A percentile compares a stretch with the other conserved stretches of the same genome.
These are phyloP conservation scores for Tethea ocularis DNA, from an alignment of 2,888 invertebrate species.

Conservation along the genomic window DNA sequence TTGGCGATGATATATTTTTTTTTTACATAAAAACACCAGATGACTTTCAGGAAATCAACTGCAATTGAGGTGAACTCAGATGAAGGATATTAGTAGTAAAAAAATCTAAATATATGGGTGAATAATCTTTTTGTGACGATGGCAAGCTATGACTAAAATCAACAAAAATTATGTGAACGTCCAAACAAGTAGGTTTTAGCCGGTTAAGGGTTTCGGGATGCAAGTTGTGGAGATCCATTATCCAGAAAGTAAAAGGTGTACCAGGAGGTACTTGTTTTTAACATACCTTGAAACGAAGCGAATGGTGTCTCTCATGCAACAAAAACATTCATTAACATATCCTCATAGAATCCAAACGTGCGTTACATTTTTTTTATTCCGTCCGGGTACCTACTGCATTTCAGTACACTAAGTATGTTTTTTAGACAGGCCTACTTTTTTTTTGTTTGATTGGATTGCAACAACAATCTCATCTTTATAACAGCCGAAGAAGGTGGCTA, in stretches of 20 bases:
- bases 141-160: background rate
- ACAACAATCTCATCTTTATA: no score
- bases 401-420: no score
- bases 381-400: no score
- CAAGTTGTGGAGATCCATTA: conserved; percentile 36
- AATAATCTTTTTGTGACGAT: background rate
- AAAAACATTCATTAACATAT: background rate
- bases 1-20: no score
- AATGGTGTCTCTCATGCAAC: background rate
- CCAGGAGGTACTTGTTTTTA: conserved; percentile 18
- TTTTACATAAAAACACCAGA: no score
- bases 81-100: no score
- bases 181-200: background rate
- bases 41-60: no score
- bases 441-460: no score
- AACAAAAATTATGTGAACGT: background rate
- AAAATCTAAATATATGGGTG: no score
- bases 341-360: background rate
- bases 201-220: conserved; percentile 48
- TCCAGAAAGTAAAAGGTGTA: conserved; percentile 68
- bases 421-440: no score
- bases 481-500: no score
- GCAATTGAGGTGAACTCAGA: background rate
- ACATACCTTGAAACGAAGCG: background rate
- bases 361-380: background rate